Percentiles rank a stretch among this genome's conserved stretches.
Conservation (phyloP, 2,888 invertebrate species). For the Pollenia angustigena region DNA sequence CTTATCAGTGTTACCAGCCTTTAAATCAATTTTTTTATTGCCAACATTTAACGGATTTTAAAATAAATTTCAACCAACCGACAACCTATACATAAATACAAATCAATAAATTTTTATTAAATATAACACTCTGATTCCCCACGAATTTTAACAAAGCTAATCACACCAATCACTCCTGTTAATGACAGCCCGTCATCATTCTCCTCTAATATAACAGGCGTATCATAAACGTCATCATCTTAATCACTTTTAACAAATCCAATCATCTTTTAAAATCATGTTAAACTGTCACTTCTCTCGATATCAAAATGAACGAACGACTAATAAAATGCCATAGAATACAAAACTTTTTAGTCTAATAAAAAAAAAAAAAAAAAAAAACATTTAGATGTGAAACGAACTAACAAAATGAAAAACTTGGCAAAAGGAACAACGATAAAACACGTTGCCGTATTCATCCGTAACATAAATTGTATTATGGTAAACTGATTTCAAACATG, state of each 20-base stretch:
- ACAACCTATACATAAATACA: not conserved
- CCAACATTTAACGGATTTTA: no score
- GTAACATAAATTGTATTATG: conserved; percentile 48
- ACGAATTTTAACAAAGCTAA: conserved; percentile 29
- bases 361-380: not conserved
- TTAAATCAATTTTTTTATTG: no score
- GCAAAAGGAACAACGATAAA: not conserved
- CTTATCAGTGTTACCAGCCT: no score
- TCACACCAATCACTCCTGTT: conserved; percentile 43
- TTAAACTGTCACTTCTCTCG: conserved; percentile 65
- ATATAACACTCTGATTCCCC: not conserved
- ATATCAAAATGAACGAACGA: conserved; percentile 41
- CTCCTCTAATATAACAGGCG: conserved; percentile 3
- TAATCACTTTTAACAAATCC: conserved; percentile 66
- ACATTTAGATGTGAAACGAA: conserved; percentile 12
- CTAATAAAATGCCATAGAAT: conserved; percentile 24
- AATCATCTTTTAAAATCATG: conserved; percentile 69
- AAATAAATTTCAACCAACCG: not conserved
- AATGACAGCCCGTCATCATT: conserved; percentile 42
- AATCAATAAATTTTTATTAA: not conserved
- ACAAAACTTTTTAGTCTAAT: conserved; percentile 1
- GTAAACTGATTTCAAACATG: conserved; percentile 54
- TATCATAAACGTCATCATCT: conserved; percentile 46
- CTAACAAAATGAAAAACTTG: conserved; percentile 9
- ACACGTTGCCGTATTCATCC: conserved; percentile 4